Evolutionary conservation across 2,888 invertebrate genomes (phyloP).

Genomic region (Torymus aiolomorphi): DNA sequence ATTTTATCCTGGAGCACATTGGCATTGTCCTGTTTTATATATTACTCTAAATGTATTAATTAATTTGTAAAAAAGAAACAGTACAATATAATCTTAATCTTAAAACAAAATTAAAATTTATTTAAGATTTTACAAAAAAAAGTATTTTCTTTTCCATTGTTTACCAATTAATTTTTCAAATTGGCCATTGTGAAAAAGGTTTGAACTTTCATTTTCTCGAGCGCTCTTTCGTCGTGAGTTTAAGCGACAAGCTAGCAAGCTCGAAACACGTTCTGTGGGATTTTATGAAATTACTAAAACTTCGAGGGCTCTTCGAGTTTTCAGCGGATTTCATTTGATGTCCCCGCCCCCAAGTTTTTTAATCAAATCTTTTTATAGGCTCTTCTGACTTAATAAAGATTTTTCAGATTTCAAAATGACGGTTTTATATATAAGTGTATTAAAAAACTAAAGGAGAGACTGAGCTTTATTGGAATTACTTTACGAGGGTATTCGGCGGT

Average conservation of each 20-base stretch:
- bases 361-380: slow-evolving; percentile 54
- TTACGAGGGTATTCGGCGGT: background rate
- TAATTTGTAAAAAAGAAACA: too few species aligned
- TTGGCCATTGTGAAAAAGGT: slow-evolving; percentile 9
- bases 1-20: too few species aligned
- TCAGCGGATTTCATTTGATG: slow-evolving; percentile 35
- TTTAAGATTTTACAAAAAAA: too few species aligned
- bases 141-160: too few species aligned
- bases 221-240: slow-evolving; percentile 4
- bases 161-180: too few species aligned
- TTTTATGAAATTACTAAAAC: slow-evolving; percentile 57
- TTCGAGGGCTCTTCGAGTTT: slow-evolving; percentile 50
- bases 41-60: too few species aligned
- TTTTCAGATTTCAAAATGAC: slow-evolving; percentile 27
- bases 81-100: too few species aligned
- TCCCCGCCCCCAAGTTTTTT: slow-evolving; percentile 49
- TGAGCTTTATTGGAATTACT: slow-evolving; percentile 15
- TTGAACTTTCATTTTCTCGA: slow-evolving; percentile 5
- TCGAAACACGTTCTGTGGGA: slow-evolving; percentile 35
- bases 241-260: slow-evolving; percentile 49
- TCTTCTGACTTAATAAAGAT: slow-evolving; percentile 49
- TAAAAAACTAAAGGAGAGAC: slow-evolving; percentile 5
- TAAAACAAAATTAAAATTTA: too few species aligned
- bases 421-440: slow-evolving; percentile 21
- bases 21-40: too few species aligned